Base-by-base conservation (phyloP, 2,888 invertebrate genomes). In the Apodemia zela region DNA sequence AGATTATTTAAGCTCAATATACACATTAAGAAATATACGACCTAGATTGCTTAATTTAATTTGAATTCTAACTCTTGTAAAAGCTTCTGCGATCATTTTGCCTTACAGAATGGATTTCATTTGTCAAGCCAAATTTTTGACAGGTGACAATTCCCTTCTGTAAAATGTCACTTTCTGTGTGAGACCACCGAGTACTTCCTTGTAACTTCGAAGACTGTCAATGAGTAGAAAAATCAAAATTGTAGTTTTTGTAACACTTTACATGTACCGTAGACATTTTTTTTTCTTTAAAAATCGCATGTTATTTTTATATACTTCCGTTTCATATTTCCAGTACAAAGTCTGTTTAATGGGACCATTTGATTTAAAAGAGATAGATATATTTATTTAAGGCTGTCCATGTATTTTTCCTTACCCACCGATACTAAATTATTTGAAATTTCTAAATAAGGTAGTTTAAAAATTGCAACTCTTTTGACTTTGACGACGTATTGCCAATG, bases 311-410 rank as follows among this genome's bases (percentile, higher is more conserved):
- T 59, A 54, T 58, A 29, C 15, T 54, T 59, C 29, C 17, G 10
- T 63, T 63, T 63, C 47, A 47, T 38, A 59, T 59, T 49, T 47
- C 57, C 42, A 17, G 51, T 57, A 62, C 59, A 18, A 63, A 63
- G 63, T 63, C 63, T 63, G 63, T 63, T 63, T 33, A 33, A 63
- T 35, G 63, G 63, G 63, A 63, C 63, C 63, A 63, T 62, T 54
- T 18, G 13, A 61, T 61, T 61, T 61, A 58, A 42, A n/a, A 47
- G 45, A 45, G 45, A 47, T 47, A 54, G 58, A 62, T 58, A 47
- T 17, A 62, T 62, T 58, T 57, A 58, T 62, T 62, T 17, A 45
- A 61, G 61, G 61, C 61, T 33, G 17, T 45, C 25, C 29, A 49
- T 15, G 33, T 57, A 57, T 57, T 57, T 57, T 57, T 25, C 25